Conservation (phyloP, 1,140 invertebrate species). For the Zaprionus africanus region DNA sequence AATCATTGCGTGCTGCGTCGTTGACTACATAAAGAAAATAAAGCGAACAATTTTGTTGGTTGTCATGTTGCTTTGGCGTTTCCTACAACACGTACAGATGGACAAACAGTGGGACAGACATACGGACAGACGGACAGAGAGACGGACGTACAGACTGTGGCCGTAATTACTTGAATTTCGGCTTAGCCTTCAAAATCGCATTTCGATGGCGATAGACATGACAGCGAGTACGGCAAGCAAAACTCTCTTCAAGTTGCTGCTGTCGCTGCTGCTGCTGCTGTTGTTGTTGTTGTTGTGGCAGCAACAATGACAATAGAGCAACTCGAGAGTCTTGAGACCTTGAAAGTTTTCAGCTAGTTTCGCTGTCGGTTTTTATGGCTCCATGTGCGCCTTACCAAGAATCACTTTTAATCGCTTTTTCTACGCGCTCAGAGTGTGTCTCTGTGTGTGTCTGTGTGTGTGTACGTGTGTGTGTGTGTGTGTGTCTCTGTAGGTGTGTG, state of each 20-base stretch:
- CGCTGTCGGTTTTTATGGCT: conserved; percentile 54
- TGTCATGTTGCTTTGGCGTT: conserved; percentile 46
- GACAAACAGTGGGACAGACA: conserved; percentile 26
- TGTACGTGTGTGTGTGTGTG: conserved; percentile 2
- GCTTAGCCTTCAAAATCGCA: conserved; percentile 60
- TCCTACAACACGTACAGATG: conserved; percentile 30
- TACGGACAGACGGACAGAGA: conserved; percentile 23
- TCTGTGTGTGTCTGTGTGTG: neutral
- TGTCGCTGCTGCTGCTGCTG: neutral
- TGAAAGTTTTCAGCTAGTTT: conserved; percentile 70
- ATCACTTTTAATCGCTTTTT: conserved; percentile 72
- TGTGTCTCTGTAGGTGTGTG: neutral
- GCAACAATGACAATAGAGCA: conserved; percentile 50
- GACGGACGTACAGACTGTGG: conserved; percentile 44
- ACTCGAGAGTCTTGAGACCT: conserved; percentile 60
- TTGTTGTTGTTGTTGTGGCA: conserved; percentile 4
- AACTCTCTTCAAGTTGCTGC: conserved; percentile 42
- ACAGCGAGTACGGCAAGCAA: conserved; percentile 21
- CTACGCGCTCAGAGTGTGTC: conserved; percentile 10
- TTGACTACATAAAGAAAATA: conserved; percentile 53
- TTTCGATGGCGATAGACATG: conserved; percentile 49
- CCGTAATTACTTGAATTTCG: conserved; percentile 56
- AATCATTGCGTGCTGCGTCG: conserved; percentile 71
- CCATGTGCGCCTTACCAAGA: conserved; percentile 69
- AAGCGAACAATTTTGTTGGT: conserved; percentile 14